Percentiles rank a stretch among this genome's conserved stretches.
Evolutionary conservation across 2,888 invertebrate species (phyloP).

Genomic region (Leptopterna dolabrata): DNA sequence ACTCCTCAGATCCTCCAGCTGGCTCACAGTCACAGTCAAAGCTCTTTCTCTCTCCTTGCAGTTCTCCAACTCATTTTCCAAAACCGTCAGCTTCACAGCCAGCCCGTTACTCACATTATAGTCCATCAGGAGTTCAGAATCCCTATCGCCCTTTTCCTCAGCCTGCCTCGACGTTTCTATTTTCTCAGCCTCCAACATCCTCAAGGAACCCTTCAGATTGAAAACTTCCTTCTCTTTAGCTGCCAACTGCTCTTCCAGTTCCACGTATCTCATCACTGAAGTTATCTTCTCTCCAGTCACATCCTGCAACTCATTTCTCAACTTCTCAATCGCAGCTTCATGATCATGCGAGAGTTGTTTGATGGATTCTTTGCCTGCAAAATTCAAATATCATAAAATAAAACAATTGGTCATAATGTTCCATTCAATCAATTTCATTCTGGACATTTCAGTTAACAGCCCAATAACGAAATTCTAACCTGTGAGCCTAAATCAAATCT

Average conservation of each 20-base stretch:
- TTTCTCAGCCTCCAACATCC: constrained; percentile 63
- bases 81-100: constrained; percentile 16
- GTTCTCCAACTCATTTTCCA: constrained; percentile 26
- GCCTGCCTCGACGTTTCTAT: background rate
- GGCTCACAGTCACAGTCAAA: constrained; percentile 9
- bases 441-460: background rate
- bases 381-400: background rate
- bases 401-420: background rate
- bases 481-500: background rate
- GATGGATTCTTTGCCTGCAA: constrained; percentile 51
- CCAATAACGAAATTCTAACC: too few species aligned
- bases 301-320: constrained; percentile 72
- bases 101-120: constrained; percentile 43
- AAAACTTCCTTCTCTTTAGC: constrained; percentile 20
- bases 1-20: background rate
- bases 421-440: background rate
- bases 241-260: constrained; percentile 75
- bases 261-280: constrained; percentile 81
- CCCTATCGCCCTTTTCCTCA: background rate
- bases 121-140: constrained; percentile 36
- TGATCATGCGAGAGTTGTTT: constrained; percentile 66
- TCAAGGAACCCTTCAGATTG: constrained; percentile 14
- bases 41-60: constrained; percentile 15
- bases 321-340: constrained; percentile 69
- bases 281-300: constrained; percentile 76